Evolutionary conservation across 2,113 vertebrate species (phyloP), one percentile per base, ranked within the genome.

Genomic region (Acanthisitta chloris): DNA sequence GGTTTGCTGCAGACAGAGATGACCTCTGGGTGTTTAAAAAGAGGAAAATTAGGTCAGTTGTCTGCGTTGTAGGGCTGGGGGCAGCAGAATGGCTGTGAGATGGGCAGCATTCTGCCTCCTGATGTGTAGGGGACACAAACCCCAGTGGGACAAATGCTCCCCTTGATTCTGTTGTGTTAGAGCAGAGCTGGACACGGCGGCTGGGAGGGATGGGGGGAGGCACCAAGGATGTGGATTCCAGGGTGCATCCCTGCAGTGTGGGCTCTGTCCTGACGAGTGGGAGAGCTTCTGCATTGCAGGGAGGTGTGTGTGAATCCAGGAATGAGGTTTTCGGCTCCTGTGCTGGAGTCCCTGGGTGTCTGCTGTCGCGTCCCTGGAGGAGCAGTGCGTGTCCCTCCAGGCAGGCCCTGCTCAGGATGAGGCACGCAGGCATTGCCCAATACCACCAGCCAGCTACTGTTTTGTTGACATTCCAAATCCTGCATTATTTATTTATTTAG

Each of bases 41-140:
- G 91, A 92, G 70, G 55, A 49, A 79, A 97, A 96, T 81, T 81
- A 91, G 96, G 96, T 96, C 95, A 93, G 49, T 65, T 91, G 94
- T 96, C 95, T 95, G 94, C 62, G 91, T 26, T 24, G 16, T 7
- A 76, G 95, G 86, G 77, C 92, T 88, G 34, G 86, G 92, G 82
- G 85, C 76, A 40, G 16, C 31, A 2, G 25, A 12, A 9, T 5
- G 52, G 82, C 92, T 89, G 81, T 0, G 8, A 72, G 91, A 31
- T 5, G 52, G 83, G 77, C 62, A 66, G 67, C 55, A 19, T 79
- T 4, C 0, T 40, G 58, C 10, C 0, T 5, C 2, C 66, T 8
- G 38, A 61, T 40, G 51, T 14, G 16, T 9, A 2, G 19, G 46
- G 72, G 67, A 86, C 43, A n/a, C 11, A 42, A 33, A 91, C 33